Conservation (phyloP, 2,113 vertebrate genomes). For the Clarias gariepinus region DNA sequence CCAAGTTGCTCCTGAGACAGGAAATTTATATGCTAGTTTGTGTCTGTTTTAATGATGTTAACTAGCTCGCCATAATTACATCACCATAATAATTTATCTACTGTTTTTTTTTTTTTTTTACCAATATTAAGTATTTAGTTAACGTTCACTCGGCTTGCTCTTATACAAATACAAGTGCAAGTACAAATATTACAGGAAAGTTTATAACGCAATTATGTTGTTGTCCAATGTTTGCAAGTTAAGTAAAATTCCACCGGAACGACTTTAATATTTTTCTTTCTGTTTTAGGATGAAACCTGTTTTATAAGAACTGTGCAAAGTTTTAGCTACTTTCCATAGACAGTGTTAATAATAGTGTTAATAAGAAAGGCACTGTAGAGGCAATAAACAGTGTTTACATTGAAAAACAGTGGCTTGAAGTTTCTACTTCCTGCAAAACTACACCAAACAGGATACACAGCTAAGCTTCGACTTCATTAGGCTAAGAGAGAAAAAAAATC, state of each 20-base stretch:
- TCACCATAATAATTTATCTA: no score
- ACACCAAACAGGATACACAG: neutral
- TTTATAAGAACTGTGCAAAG: neutral
- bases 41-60: neutral
- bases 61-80: no score
- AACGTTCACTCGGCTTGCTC: neutral
- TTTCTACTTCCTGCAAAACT: neutral
- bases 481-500: neutral
- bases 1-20: neutral
- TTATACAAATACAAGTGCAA: neutral
- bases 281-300: neutral
- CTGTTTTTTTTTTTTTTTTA: neutral
- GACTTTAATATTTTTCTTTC: neutral
- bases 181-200: neutral
- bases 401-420: neutral
- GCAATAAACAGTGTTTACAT: neutral
- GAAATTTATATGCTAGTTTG: neutral
- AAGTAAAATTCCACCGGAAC: neutral
- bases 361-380: neutral
- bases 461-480: neutral
- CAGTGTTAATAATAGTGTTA: neutral
- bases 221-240: neutral
- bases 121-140: neutral
- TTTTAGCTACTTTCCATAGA: neutral
- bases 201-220: no score